Evolutionary conservation across 1,140 invertebrate species (phyloP).

Genomic region (Rhopalosiphum padi): DNA sequence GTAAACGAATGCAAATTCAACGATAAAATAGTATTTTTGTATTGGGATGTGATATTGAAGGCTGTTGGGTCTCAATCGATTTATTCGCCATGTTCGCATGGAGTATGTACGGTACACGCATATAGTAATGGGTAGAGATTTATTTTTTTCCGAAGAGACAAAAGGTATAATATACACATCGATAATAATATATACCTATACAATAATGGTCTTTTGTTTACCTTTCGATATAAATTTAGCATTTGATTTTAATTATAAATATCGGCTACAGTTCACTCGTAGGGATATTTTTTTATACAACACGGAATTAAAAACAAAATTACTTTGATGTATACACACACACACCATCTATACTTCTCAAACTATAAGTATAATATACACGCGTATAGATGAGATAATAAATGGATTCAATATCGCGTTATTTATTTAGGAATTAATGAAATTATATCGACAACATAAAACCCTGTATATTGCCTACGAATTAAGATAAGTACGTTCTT

Average conservation of each 20-base stretch:
- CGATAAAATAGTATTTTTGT: background rate
- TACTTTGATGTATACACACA: background rate
- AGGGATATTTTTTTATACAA: constrained; percentile 6
- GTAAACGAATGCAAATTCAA: background rate
- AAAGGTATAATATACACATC: background rate
- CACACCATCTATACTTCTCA: background rate
- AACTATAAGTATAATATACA: background rate
- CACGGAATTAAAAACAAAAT: background rate
- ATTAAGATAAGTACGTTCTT: background rate
- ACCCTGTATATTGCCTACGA: background rate
- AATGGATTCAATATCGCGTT: background rate
- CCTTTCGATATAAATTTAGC: background rate
- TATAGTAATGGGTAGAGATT: background rate
- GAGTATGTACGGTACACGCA: background rate
- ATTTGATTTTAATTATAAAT: constrained; percentile 20
- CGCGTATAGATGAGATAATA: background rate
- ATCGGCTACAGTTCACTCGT: background rate
- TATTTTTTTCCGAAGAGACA: background rate
- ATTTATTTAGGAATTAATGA: background rate
- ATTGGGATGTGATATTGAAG: background rate
- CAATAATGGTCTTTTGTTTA: constrained; percentile 10
- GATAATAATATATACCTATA: background rate
- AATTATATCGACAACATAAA: background rate
- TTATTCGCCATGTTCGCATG: background rate
- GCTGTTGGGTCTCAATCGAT: background rate